Percentiles rank a stretch among this genome's conserved stretches.
These are phyloP conservation scores for Xiphophorus maculatus DNA, from an alignment of 2,113 vertebrate genomes.

Conservation along the genomic window DNA sequence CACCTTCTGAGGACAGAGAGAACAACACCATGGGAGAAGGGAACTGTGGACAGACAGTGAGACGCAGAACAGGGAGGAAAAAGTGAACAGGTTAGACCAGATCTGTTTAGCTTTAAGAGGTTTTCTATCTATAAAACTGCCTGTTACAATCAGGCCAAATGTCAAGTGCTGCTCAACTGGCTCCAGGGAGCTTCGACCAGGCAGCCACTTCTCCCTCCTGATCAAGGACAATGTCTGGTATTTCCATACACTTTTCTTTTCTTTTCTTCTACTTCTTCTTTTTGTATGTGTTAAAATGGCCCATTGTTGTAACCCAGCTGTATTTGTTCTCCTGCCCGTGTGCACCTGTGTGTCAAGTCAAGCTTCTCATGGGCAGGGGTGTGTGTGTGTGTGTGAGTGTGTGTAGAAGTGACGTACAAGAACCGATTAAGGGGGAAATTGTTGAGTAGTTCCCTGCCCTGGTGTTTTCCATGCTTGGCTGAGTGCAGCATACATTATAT, in stretches of 20 bases:
- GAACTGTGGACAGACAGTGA: constrained; percentile 36
- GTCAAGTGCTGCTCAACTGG: constrained; percentile 78
- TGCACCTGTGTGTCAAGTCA: constrained; percentile 75
- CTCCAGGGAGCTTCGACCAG: constrained; percentile 66
- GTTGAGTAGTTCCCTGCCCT: constrained; percentile 69
- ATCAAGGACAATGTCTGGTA: constrained; percentile 72
- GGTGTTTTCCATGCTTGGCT: constrained; percentile 70
- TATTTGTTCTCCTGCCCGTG: constrained; percentile 73
- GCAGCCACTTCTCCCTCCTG: constrained; percentile 66
- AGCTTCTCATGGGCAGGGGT: constrained; percentile 66
- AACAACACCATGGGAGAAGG: constrained; percentile 45
- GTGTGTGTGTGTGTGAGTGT: constrained; percentile 48
- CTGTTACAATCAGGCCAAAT: constrained; percentile 81
- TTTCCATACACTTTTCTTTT: constrained; percentile 68
- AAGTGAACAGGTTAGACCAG: constrained; percentile 43
- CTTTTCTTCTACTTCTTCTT: constrained; percentile 23
- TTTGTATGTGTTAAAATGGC: constrained; percentile 53
- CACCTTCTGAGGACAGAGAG: constrained; percentile 44
- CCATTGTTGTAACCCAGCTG: constrained; percentile 73
- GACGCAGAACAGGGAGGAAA: constrained; percentile 33
- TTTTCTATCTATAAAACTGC: constrained; percentile 73
- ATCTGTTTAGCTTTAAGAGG: constrained; percentile 54
- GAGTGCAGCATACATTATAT: constrained; percentile 77
- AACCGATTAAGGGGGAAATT: constrained; percentile 73
- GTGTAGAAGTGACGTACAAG: constrained; percentile 71